These are phyloP conservation scores for Philaethria dido DNA, from an alignment of 2,888 invertebrate genomes.

Conservation along the genomic window DNA sequence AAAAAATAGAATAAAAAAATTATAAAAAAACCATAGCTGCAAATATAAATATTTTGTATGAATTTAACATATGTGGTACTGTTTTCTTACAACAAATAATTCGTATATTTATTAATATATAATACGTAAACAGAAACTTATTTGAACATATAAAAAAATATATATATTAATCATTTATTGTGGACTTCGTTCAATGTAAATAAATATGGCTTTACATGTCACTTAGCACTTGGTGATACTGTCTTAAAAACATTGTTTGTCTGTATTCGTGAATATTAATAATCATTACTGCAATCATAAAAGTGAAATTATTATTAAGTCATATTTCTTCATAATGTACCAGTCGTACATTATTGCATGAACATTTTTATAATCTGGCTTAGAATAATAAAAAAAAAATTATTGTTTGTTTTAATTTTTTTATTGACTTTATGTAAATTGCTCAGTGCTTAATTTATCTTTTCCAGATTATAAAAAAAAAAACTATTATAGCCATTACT, in stretches of 20 bases:
- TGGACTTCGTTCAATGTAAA: constrained; percentile 17
- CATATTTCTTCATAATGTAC: constrained; percentile 7
- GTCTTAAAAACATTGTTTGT: not conserved
- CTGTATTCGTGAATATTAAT: not conserved
- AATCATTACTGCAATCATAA: not conserved
- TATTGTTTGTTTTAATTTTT: not conserved
- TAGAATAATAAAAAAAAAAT: not conserved
- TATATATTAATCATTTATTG: not conserved
- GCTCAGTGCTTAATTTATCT: not conserved
- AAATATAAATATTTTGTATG: no score
- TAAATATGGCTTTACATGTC: constrained; percentile 15
- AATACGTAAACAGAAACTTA: not conserved
- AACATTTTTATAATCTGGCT: constrained; percentile 22
- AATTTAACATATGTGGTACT: no score
- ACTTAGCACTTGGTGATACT: constrained; percentile 6
- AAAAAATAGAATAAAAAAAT: no score
- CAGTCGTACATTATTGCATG: constrained; percentile 23
- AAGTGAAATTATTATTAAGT: not conserved
- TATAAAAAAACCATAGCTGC: no score
- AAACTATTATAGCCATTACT: constrained; percentile 2
- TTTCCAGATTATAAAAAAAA: constrained; percentile 14
- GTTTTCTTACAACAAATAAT: not conserved
- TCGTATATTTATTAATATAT: not conserved
- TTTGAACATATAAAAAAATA: not conserved
- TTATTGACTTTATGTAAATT: not conserved